phyloP scores from a whole-genome alignment of 2,113 vertebrate genomes.

The Indicator maculatus region DNA sequence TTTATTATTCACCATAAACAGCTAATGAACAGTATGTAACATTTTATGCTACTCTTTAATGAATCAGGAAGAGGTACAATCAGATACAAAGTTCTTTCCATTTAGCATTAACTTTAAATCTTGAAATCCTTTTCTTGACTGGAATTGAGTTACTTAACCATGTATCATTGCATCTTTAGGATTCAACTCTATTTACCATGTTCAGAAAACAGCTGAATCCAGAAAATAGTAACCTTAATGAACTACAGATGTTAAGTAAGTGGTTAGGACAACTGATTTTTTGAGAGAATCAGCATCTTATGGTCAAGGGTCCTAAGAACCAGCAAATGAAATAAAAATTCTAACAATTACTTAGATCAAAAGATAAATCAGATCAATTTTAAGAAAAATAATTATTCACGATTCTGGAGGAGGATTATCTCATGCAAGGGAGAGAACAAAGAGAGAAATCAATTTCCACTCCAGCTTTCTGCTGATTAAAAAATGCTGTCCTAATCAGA shows the following conservation, averaged over 20 bases:
- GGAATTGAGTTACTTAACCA: not conserved
- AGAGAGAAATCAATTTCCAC: slow-evolving; percentile 1
- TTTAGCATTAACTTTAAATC: not conserved
- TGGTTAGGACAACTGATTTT: not conserved
- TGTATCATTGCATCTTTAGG: not conserved
- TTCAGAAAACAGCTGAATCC: not conserved
- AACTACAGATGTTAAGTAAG: not conserved
- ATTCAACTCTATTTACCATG: not conserved
- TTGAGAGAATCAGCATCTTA: not conserved
- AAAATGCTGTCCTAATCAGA: not conserved
- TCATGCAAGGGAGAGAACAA: not conserved
- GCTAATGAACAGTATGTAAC: not conserved
- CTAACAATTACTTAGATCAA: not conserved
- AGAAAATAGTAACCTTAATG: not conserved
- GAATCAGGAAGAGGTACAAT: not conserved
- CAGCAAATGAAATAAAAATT: not conserved
- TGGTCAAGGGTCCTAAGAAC: not conserved
- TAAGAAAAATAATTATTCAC: not conserved
- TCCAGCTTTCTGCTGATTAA: not conserved
- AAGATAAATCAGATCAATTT: not conserved
- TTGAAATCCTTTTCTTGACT: not conserved
- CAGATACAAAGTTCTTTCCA: not conserved
- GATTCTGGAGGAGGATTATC: not conserved
- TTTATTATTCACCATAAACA: not conserved
- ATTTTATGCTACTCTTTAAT: not conserved